Base-by-base conservation (phyloP, 2,797 vertebrate genomes). In the Sebastiscus tertius region DNA sequence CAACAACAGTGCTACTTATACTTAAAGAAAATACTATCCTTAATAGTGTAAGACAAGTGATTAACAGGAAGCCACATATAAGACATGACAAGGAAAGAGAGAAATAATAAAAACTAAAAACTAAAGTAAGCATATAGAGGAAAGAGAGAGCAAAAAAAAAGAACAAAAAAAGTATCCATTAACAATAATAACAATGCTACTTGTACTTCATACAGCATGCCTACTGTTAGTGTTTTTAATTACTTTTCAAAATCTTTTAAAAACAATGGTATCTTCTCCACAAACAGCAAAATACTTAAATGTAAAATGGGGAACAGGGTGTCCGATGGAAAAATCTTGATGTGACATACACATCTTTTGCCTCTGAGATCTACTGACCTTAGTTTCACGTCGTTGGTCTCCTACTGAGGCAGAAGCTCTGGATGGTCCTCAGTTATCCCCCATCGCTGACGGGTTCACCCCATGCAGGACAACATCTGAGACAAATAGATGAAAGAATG, bases 341-440 rank as follows among this genome's bases (percentile, higher is more conserved):
- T 64, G 39, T 55, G 42, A 63, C 54, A 61, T 54, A 59, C 22
- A 75, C 55, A 46, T 69, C 2, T 39, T 72, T 68, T 56, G 66
- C 81, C 29, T 56, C 70, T 62, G 42, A 75, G 61, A 74, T 60
- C 20, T 65, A 54, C 62, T 72, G 61, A 83, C 76, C 56, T 77
- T 10, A 27, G 63, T 54, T 62, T 76, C 71, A 77, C 73, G 42
- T 71, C 62, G 64, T 4, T 84, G 61, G 34, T 56, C 72, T 74
- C 29, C 46, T 46, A 70, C 68, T 66, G 69, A 67, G 34, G 59
- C 39, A 67, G 54, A 31, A 68, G 36, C 46, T 56, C 54, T 72
- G 58, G 24, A 31, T 69, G 27, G 52, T 80, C 66, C 18, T 62
- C 3, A 20, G 56, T 79, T 34, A 58, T 46, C 49, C 24, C 9